Percentiles rank a stretch among this genome's conserved stretches.
Conservation (phyloP, 2,797 vertebrate species). For the Fratercula arctica region DNA sequence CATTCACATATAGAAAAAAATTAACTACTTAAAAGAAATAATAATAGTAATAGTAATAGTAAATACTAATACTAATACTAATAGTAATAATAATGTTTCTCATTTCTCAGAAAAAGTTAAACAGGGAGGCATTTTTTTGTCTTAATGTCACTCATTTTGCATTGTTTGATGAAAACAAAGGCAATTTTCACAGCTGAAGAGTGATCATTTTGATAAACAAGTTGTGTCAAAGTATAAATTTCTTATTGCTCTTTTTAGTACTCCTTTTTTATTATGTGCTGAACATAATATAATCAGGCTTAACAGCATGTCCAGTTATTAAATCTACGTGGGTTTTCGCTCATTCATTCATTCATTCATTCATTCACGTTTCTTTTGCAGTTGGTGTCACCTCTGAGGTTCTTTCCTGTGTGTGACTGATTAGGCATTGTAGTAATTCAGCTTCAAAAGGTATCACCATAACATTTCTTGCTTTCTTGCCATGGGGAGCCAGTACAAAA, state of each 20-base stretch:
- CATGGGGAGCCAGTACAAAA: not conserved
- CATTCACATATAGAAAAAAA: not conserved
- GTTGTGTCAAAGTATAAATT: not conserved
- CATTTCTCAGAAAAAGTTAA: not conserved
- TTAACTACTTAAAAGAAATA: not conserved
- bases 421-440: not conserved
- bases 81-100: not conserved
- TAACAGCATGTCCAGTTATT: not conserved
- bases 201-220: not conserved
- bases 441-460: not conserved
- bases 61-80: not conserved
- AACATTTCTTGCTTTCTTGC: not conserved
- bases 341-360: not conserved
- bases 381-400: not conserved
- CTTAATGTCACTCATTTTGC: not conserved
- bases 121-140: not conserved
- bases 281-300: not conserved
- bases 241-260: not conserved
- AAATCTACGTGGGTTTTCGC: not conserved
- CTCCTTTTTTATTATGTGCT: not conserved
- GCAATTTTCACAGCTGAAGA: not conserved
- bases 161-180: not conserved
- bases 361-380: not conserved
- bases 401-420: not conserved
- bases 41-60: accelerated